Conservation (phyloP, 2,113 vertebrate genomes). For the Herpailurus yagouaroundi region DNA sequence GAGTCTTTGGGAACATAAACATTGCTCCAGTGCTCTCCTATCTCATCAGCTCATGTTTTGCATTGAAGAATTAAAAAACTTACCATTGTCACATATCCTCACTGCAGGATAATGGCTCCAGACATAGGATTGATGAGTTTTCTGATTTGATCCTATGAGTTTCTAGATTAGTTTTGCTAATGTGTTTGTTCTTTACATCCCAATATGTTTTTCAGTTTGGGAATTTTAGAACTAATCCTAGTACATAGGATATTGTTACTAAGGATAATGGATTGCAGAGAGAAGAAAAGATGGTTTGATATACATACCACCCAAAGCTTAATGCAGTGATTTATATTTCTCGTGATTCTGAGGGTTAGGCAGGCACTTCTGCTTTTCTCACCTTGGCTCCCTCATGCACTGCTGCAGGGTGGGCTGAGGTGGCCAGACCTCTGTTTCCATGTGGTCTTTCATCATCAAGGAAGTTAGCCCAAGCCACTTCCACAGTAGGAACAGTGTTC, state of each 20-base stretch:
- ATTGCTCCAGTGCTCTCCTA: fast-evolving
- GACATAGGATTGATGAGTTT: background rate
- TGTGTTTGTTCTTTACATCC: background rate
- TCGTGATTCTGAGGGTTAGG: background rate
- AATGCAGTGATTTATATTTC: background rate
- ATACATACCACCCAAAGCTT: background rate
- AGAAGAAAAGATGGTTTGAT: background rate
- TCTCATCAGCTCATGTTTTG: background rate
- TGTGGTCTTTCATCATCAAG: background rate
- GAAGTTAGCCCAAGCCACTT: background rate
- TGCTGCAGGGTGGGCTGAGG: background rate
- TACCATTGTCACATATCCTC: background rate
- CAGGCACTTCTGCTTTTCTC: background rate
- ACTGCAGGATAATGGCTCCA: background rate
- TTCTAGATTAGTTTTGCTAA: slow-evolving; percentile 32
- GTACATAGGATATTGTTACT: background rate
- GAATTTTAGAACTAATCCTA: slow-evolving; percentile 9
- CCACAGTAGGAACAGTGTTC: background rate
- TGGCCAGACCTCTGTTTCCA: background rate
- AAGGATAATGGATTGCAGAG: background rate
- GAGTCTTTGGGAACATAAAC: background rate
- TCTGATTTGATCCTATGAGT: background rate
- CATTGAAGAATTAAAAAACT: background rate
- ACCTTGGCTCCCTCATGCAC: fast-evolving
- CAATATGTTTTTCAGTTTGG: background rate